Base-by-base conservation (phyloP, 2,113 vertebrate genomes). In the Dicentrarchus labrax region DNA sequence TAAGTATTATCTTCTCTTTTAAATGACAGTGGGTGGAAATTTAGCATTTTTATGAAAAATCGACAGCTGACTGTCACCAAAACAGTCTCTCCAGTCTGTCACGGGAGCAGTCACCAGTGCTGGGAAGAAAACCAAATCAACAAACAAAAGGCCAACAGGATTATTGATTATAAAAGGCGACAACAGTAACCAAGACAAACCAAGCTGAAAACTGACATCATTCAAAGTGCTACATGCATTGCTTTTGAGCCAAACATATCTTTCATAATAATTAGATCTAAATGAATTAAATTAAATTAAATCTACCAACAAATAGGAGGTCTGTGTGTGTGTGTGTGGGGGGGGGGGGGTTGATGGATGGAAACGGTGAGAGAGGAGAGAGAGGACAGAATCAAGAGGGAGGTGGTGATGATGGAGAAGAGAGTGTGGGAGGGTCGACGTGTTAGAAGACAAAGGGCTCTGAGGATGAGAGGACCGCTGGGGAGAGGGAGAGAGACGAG, bases 401-500 rank as follows among this genome's bases (percentile, higher is more conserved):
- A 69, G 65, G 69, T 48, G 60, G 15, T 62, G 78, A 79, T 82
- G 80, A 83, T 87, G 71, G 72, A 83, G 71, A 78, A 57, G 76
- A 85, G 67, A 41, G 74, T 70, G 83, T 87, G 76, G 92, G 83
- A 85, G 86, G 82, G 72, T 68, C 13, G 22, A 60, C 8, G 62
- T 75, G 83, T 73, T 81, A 43, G 51, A 85, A 90, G 85, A 89
- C 82, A 91, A 88, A 90, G 67, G 73, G 64, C 82, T 84, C 43
- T 5, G 67, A 87, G 77, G 83, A 80, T 88, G 71, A 88, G 84
- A 80, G 69, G 65, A 59, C 64, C 15, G 11, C 30, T 66, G 65
- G 80, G 61, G 38, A 6, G 62, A 22, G 59, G 16, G 47, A 74
- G 75, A 61, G 30, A 9, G 56, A 64, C n/a, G 5, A 30, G 76